Evolutionary conservation across 2,113 vertebrate species (phyloP).

Genomic region (Lepus europaeus): DNA sequence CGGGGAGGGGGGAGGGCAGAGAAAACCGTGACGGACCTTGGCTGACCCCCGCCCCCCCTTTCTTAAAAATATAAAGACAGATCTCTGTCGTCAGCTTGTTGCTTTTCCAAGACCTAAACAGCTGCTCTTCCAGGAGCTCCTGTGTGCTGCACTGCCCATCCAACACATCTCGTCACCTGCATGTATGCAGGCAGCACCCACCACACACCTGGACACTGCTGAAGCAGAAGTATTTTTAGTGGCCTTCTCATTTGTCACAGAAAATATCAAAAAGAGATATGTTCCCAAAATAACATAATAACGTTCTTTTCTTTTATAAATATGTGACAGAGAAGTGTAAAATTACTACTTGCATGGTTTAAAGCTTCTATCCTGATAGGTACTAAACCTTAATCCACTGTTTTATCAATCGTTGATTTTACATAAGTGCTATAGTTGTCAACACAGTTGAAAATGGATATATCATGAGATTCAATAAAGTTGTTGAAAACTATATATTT

Average conservation of each 20-base stretch:
- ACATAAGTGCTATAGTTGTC: background rate
- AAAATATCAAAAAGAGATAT: background rate
- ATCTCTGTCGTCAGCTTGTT: no score
- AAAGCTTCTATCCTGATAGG: background rate
- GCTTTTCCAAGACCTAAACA: no score
- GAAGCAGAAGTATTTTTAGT: background rate
- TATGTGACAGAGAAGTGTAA: background rate
- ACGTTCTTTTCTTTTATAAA: background rate
- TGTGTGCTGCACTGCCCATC: no score
- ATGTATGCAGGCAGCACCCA: no score
- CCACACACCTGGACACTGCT: no score
- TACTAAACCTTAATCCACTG: background rate
- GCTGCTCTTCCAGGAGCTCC: no score
- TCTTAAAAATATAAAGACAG: no score
- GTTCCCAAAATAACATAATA: background rate
- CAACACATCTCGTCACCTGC: no score
- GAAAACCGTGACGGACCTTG: no score
- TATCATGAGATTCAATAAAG: background rate
- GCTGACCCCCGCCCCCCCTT: no score
- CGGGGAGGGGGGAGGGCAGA: no score
- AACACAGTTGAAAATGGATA: background rate
- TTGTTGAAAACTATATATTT: background rate
- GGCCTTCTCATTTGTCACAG: background rate
- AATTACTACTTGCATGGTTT: background rate
- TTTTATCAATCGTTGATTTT: background rate